A percentile compares a stretch with the other conserved stretches of the same genome.
These are phyloP conservation scores for Pangasius sanitwongsei DNA, from an alignment of 2,797 vertebrate species.

Conservation along the genomic window DNA sequence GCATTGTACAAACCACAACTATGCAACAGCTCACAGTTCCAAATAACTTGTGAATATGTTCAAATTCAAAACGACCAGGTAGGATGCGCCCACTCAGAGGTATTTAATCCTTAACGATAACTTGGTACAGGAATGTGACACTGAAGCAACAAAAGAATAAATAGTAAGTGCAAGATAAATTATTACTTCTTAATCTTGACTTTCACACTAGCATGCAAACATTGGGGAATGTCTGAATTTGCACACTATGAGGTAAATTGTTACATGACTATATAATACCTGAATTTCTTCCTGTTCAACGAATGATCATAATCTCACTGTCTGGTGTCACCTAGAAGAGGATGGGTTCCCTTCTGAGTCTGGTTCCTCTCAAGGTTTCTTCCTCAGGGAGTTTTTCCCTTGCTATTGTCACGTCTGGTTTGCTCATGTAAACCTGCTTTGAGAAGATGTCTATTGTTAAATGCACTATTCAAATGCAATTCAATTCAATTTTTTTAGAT, in stretches of 20 bases:
- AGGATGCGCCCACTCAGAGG: not conserved
- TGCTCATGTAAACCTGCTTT: not conserved
- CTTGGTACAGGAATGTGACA: not conserved
- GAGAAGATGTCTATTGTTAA: not conserved
- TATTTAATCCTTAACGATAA: not conserved
- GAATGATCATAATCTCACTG: not conserved
- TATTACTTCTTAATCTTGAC: not conserved
- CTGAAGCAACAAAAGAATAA: not conserved
- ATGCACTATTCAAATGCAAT: not conserved
- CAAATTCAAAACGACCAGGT: not conserved
- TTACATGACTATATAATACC: not conserved
- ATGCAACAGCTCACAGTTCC: not conserved
- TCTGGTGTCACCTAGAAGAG: not conserved
- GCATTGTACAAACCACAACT: constrained; percentile 10
- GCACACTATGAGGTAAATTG: not conserved
- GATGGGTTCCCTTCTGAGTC: not conserved
- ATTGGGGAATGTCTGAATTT: not conserved
- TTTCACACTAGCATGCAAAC: not conserved
- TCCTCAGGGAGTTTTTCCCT: not conserved
- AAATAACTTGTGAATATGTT: constrained; percentile 4
- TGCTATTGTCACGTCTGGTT: not conserved
- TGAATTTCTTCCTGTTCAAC: not conserved
- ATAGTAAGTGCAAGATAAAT: not conserved
- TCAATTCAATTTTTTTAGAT: not conserved
- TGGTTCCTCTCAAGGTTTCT: not conserved